phyloP scores from a whole-genome alignment of 1,140 invertebrate genomes.

The Amphibalanus amphitrite region DNA sequence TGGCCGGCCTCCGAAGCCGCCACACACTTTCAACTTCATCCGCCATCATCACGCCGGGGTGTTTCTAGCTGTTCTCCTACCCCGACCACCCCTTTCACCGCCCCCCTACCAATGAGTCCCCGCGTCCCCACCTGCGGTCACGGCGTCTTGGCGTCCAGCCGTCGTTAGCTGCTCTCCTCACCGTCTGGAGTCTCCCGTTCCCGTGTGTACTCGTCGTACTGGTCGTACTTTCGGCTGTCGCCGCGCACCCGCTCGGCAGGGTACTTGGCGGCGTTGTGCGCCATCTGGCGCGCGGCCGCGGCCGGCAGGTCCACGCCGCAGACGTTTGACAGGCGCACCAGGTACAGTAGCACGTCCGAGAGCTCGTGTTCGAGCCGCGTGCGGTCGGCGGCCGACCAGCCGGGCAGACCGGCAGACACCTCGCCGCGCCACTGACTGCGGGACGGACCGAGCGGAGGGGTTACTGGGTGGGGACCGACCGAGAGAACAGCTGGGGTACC shows the following conservation, averaged over 20 bases:
- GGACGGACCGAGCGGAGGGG: neutral
- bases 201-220: conserved; percentile 17
- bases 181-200: neutral
- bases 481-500: no score
- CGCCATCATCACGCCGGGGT: no score
- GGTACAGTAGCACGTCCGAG: conserved; percentile 30
- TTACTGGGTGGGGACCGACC: no score
- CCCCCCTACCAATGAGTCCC: no score
- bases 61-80: no score
- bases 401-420: conserved; percentile 17
- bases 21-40: no score
- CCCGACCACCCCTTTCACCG: no score
- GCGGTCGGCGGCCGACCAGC: conserved; percentile 25
- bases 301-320: conserved; percentile 29
- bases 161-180: neutral
- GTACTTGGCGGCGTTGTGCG: conserved; percentile 29
- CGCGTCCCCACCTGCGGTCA: no score
- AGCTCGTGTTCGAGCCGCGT: conserved; percentile 29
- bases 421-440: conserved; percentile 15
- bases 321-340: conserved; percentile 27
- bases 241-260: conserved; percentile 26
- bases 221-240: conserved; percentile 26
- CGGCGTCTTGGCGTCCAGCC: no score
- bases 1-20: no score
- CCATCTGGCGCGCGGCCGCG: conserved; percentile 28